Evolutionary conservation across 2,113 vertebrate species (phyloP), one percentile per base, ranked within the genome.

Genomic region (Neofelis nebulosa): DNA sequence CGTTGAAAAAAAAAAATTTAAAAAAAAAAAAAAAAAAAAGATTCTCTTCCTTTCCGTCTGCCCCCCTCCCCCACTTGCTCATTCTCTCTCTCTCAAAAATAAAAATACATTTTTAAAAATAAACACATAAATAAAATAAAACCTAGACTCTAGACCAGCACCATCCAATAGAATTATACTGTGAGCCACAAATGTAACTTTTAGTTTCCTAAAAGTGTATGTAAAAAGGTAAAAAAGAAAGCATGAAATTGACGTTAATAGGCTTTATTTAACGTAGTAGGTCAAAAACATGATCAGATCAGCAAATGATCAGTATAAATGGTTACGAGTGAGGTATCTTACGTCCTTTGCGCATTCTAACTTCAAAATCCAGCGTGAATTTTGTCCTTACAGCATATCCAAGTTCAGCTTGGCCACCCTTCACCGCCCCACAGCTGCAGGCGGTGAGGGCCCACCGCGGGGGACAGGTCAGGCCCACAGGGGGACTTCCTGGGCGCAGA

Each of bases 381-480:
- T 66, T 79, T 7, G 21, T 16, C 3, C 63, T 31, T 2, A 10
- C 0, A 8, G 57, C 21, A 7, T 36, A 3, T 29, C 45, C n/a
- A 16, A 4, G 0, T 9, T 14, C 16, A 2, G 84, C 57, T 14
- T 0, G 3, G 41, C 71, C 57, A 8, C 41, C 9, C 19, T 5
- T 50, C 18, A 23, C n/a, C n/a, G 8, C 31, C 27, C 9, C 0
- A 0, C 0, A 8, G 87, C 63, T 41, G 21, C 69, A 6, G 12
- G 27, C 0, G 6, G 52, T 4, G 3, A 69, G 21, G 5, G 36
- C 50, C 33, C 0, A 0, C 3, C 0, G 0, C 2, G 0, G 36
- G 66, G 27, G 38, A 13, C 74, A n/a, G 13, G 8, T 4, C 21
- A 21, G 41, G 80, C 11, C 91, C 36, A 23, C n/a, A 0, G 10